Evolutionary conservation across 2,113 vertebrate species (phyloP).

Genomic region (Globicephala melas): DNA sequence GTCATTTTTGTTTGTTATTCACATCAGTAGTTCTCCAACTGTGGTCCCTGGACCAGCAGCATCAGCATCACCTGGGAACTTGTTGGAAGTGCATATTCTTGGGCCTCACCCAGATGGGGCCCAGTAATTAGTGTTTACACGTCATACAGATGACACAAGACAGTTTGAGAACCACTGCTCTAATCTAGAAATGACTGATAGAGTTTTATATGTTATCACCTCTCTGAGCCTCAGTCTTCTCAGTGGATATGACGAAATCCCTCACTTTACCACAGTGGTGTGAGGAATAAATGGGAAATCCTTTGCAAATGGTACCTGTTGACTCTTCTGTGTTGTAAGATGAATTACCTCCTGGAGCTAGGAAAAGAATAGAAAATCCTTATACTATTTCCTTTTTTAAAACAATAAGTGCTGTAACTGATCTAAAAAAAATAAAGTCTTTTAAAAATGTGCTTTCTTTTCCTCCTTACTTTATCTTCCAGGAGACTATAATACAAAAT

Average conservation of each 20-base stretch:
- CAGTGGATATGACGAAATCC: background rate
- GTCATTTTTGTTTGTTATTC: background rate
- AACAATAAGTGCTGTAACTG: background rate
- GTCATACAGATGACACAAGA: background rate
- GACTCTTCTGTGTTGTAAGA: background rate
- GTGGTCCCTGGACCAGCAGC: background rate
- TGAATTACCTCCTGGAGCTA: background rate
- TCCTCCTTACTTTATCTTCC: background rate
- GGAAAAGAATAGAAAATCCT: slow-evolving; percentile 10
- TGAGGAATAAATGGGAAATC: slow-evolving; percentile 2
- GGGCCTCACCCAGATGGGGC: background rate
- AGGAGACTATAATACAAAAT: background rate
- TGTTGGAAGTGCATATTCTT: background rate
- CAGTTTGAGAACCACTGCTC: background rate
- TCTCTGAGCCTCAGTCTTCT: background rate
- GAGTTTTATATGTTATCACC: background rate
- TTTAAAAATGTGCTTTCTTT: slow-evolving; percentile 13
- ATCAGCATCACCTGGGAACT: background rate
- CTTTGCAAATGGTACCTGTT: background rate
- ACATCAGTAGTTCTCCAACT: background rate
- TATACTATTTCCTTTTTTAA: background rate
- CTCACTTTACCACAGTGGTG: background rate
- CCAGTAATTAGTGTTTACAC: background rate
- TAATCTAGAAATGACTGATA: background rate
- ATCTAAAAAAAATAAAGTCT: background rate